A percentile compares a stretch with the other conserved stretches of the same genome.
These are phyloP conservation scores for Spizaetus ornatus DNA, from an alignment of 2,113 vertebrate species.

Conservation along the genomic window DNA sequence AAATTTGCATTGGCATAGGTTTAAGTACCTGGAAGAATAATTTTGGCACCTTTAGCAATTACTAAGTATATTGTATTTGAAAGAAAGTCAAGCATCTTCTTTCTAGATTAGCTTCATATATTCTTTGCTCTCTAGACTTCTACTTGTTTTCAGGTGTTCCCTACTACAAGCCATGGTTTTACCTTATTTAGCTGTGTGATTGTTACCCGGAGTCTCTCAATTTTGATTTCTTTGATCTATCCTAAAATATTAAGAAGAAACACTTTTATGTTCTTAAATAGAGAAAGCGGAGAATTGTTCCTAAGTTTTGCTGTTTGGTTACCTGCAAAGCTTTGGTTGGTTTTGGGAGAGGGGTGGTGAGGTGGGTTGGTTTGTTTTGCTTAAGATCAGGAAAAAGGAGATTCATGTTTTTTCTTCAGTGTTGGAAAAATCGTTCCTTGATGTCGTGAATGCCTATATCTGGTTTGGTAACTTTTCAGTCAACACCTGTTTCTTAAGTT, in stretches of 20 bases:
- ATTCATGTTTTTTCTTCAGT: not conserved
- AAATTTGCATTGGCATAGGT: not conserved
- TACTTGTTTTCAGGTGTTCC: not conserved
- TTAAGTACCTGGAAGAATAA: not conserved
- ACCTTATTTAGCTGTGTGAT: not conserved
- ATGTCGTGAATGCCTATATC: not conserved
- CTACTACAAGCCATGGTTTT: not conserved
- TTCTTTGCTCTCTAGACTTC: not conserved
- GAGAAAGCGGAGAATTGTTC: not conserved
- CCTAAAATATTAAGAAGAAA: not conserved
- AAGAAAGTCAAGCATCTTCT: not conserved
- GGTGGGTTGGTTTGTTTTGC: not conserved
- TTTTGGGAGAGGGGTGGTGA: not conserved
- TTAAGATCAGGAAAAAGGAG: not conserved
- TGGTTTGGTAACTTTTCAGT: not conserved
- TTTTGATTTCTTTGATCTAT: not conserved
- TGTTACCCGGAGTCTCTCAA: not conserved
- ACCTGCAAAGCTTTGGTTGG: not conserved
- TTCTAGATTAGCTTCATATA: not conserved
- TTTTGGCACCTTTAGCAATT: not conserved
- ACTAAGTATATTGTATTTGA: not conserved
- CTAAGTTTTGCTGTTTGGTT: not conserved
- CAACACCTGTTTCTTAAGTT: not conserved
- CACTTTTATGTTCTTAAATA: not conserved
- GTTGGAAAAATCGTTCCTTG: not conserved